phyloP scores from a whole-genome alignment of 2,888 invertebrate genomes.

The Meliscaeva auricollis region DNA sequence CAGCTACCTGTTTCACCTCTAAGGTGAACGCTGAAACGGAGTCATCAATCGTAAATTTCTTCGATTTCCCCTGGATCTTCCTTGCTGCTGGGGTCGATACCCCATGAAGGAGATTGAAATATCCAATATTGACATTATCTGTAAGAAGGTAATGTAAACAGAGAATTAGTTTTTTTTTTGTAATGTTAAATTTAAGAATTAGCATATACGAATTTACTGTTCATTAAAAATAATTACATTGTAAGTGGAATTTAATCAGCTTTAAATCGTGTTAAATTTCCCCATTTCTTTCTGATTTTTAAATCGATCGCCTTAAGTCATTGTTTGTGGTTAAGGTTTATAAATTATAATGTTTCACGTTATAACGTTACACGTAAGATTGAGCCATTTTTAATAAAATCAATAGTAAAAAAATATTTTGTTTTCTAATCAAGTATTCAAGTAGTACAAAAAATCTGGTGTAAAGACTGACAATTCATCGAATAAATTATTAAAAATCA shows the following conservation, averaged over 20 bases:
- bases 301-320: background rate
- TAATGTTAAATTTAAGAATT: background rate
- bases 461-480: background rate
- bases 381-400: background rate
- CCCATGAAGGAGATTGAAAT: conserved; percentile 4
- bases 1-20: conserved; percentile 3
- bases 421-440: background rate
- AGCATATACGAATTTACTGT: background rate
- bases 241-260: background rate
- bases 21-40: conserved; percentile 2
- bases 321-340: background rate
- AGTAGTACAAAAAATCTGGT: background rate
- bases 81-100: conserved; percentile 17
- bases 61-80: conserved; percentile 6
- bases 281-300: conserved; percentile 12
- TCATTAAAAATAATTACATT: background rate
- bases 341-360: background rate
- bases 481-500: background rate
- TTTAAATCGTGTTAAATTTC: background rate
- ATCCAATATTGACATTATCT: conserved; percentile 9
- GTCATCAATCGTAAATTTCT: conserved; percentile 2
- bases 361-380: background rate
- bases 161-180: background rate
- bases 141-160: background rate
- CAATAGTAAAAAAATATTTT: background rate